Percentiles rank a stretch among this genome's conserved stretches.
Conservation (phyloP, 1,140 invertebrate species). For the Fopius arisanus region DNA sequence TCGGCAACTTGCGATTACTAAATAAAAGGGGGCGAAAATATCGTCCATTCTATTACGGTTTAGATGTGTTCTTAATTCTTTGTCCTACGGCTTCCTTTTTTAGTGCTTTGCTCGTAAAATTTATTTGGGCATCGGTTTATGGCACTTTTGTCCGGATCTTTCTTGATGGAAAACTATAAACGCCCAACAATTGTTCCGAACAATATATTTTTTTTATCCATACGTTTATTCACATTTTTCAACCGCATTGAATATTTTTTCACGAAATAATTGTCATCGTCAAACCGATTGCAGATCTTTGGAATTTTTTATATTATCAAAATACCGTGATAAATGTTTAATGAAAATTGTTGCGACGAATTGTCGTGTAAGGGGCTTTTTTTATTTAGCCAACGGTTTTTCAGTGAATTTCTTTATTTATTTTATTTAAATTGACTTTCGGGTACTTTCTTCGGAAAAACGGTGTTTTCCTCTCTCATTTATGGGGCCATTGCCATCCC, state of each 20-base stretch:
- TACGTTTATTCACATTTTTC: not conserved
- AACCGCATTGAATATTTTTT: too few species aligned
- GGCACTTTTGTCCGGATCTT: not conserved
- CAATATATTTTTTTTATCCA: not conserved
- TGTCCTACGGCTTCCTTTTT: not conserved
- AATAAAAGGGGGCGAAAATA: not conserved
- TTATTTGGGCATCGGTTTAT: not conserved
- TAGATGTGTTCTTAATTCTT: conserved; percentile 7
- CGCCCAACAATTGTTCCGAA: not conserved
- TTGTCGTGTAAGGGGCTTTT: too few species aligned
- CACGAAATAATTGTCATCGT: too few species aligned
- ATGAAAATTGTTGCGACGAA: not conserved
- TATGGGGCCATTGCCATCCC: conserved; percentile 32
- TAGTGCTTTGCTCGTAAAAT: not conserved
- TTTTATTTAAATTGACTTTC: not conserved
- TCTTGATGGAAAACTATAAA: not conserved
- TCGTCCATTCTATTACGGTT: not conserved
- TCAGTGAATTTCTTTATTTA: not conserved
- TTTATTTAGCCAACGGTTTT: too few species aligned
- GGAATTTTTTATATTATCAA: too few species aligned
- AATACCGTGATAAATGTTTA: not conserved
- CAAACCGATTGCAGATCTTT: too few species aligned
- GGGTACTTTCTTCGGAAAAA: not conserved
- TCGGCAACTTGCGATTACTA: not conserved
- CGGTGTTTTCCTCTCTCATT: conserved; percentile 26